These are phyloP conservation scores for Rapana venosa DNA, from an alignment of 2,888 invertebrate genomes.

Conservation along the genomic window DNA sequence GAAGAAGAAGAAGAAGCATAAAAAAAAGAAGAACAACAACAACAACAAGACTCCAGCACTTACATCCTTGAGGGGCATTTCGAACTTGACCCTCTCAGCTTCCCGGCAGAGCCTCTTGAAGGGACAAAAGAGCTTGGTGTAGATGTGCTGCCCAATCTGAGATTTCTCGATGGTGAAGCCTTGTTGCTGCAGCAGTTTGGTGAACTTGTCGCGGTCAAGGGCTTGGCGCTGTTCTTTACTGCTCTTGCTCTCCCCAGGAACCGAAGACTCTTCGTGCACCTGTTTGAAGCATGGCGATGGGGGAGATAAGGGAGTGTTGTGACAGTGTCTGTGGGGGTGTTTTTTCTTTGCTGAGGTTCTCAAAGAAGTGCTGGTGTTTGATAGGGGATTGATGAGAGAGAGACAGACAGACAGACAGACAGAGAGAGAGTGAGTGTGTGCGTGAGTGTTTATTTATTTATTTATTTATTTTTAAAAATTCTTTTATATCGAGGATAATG, in stretches of 20 bases:
- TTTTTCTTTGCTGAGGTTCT: too few relatives aligned
- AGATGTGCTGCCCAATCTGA: slow-evolving; percentile 57
- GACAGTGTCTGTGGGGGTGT: not conserved
- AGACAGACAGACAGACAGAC: too few relatives aligned
- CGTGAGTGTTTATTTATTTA: too few relatives aligned
- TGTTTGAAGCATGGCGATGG: not conserved
- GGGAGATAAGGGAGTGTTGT: too few relatives aligned
- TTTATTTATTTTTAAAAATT: too few relatives aligned
- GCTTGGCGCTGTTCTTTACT: slow-evolving; percentile 42
- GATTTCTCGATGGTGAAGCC: slow-evolving; percentile 70
- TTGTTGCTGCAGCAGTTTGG: slow-evolving; percentile 62
- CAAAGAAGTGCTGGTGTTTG: too few relatives aligned
- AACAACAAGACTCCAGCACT: slow-evolving; percentile 40
- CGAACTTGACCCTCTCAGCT: slow-evolving; percentile 74
- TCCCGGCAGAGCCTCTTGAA: slow-evolving; percentile 74
- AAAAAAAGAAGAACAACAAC: too few relatives aligned
- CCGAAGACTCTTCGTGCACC: not conserved
- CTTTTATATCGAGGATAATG: too few relatives aligned
- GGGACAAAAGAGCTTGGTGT: slow-evolving; percentile 72
- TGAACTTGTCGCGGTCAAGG: slow-evolving; percentile 62
- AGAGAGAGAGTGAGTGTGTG: too few relatives aligned
- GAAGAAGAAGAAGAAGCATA: too few relatives aligned
- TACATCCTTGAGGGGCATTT: slow-evolving; percentile 77
- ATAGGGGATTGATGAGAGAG: too few relatives aligned
- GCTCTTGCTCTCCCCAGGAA: not conserved